A percentile compares a stretch with the other conserved stretches of the same genome.
phyloP scores from a whole-genome alignment of 2,797 vertebrate species.

The Meda fulgida region DNA sequence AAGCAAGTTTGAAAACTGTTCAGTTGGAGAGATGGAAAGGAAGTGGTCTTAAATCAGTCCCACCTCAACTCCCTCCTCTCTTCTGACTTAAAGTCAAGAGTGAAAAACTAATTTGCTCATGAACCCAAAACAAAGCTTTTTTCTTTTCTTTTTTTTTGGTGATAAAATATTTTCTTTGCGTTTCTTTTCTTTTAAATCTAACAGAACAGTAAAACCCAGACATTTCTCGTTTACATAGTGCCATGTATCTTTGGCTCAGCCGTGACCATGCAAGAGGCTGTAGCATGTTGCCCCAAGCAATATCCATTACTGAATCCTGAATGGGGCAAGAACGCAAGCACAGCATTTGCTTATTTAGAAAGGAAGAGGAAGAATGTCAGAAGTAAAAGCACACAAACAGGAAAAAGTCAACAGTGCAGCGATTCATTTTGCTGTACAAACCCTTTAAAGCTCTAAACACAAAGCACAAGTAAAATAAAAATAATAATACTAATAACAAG shows the following conservation, averaged over 20 bases:
- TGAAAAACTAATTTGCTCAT: slow-evolving; percentile 34
- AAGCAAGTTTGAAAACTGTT: slow-evolving; percentile 15
- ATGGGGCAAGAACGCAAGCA: slow-evolving; percentile 19
- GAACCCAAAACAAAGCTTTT: slow-evolving; percentile 60
- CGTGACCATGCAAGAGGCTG: slow-evolving; percentile 28
- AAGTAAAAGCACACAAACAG: slow-evolving; percentile 33
- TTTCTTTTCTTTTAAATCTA: slow-evolving; percentile 50
- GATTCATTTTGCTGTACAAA: slow-evolving; percentile 39
- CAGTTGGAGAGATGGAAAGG: not conserved
- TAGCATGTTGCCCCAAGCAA: not conserved
- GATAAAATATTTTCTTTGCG: slow-evolving; percentile 44
- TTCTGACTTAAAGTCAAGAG: slow-evolving; percentile 35
- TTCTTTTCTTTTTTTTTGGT: slow-evolving; percentile 47
- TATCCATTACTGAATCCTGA: slow-evolving; percentile 18
- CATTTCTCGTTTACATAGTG: not conserved
- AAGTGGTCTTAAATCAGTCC: slow-evolving; percentile 61
- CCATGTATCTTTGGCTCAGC: slow-evolving; percentile 43
- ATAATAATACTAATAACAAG: slow-evolving; percentile 44
- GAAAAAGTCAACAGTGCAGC: slow-evolving; percentile 30
- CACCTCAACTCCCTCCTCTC: slow-evolving; percentile 49
- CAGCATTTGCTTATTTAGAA: slow-evolving; percentile 11
- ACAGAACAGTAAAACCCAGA: slow-evolving; percentile 30
- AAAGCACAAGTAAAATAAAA: slow-evolving; percentile 39
- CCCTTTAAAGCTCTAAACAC: slow-evolving; percentile 41
- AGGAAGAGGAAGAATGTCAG: slow-evolving; percentile 28